Percentiles rank a stretch among this genome's conserved stretches.
phyloP scores from a whole-genome alignment of 2,113 vertebrate species.

The Gnathonemus echidnorhynchus region DNA sequence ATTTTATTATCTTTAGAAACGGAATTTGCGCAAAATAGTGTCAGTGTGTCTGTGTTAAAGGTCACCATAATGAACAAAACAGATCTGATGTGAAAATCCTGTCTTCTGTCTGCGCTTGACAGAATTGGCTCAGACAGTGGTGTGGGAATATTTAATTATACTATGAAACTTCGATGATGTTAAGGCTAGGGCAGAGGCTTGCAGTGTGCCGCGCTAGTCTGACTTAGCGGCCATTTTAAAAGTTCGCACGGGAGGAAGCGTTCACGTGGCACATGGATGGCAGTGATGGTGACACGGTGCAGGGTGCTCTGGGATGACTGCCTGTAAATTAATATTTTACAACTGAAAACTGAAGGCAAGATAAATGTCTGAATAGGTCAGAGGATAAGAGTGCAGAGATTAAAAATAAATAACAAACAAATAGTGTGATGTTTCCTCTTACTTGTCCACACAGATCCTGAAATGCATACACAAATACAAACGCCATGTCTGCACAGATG shows the following conservation, averaged over 20 bases:
- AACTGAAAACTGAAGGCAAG: not conserved
- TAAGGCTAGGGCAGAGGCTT: not conserved
- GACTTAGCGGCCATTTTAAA: not conserved
- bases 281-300: not conserved
- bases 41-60: not conserved
- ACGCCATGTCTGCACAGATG: not conserved
- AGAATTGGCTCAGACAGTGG: not conserved
- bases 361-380: slow-evolving; percentile 1
- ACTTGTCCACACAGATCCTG: not conserved
- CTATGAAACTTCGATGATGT: not conserved
- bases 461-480: not conserved
- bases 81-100: not conserved
- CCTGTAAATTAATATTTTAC: not conserved
- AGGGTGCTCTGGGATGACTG: not conserved
- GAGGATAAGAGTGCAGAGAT: not conserved
- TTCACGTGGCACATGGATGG: not conserved
- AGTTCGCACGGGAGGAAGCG: not conserved
- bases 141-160: slow-evolving; percentile 17
- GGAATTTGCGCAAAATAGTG: not conserved
- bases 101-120: not conserved
- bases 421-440: not conserved
- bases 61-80: not conserved
- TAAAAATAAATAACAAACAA: not conserved
- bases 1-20: not conserved
- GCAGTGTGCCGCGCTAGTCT: not conserved